These are phyloP conservation scores for Mechanitis mazaeus DNA, from an alignment of 2,888 invertebrate species.

Conservation along the genomic window DNA sequence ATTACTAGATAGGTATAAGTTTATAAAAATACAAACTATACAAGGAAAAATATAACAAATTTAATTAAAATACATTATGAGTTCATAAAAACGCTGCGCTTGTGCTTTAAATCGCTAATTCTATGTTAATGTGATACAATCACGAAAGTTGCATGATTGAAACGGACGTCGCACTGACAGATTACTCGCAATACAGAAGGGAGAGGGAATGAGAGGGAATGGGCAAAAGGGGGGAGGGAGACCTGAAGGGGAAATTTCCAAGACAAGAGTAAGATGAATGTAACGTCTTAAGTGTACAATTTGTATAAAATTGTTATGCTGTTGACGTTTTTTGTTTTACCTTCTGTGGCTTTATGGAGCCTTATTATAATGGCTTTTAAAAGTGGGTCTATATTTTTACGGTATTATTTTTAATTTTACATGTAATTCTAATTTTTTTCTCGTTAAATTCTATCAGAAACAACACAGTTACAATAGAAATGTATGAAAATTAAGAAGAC, in stretches of 20 bases:
- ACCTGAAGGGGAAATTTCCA: neutral
- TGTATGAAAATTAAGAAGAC: too few relatives aligned
- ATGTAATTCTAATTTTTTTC: too few relatives aligned
- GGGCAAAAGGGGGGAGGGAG: neutral
- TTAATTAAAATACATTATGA: too few relatives aligned
- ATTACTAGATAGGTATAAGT: too few relatives aligned
- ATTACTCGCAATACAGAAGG: conserved; percentile 13
- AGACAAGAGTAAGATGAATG: conserved; percentile 6
- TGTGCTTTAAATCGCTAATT: conserved; percentile 12
- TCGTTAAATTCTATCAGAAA: too few relatives aligned
- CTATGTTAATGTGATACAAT: neutral
- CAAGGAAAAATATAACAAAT: too few relatives aligned
- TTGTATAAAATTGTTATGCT: conserved; percentile 6
- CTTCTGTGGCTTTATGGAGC: neutral
- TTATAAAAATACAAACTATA: too few relatives aligned
- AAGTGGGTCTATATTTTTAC: too few relatives aligned
- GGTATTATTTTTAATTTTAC: too few relatives aligned
- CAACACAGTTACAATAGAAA: too few relatives aligned
- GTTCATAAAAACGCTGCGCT: too few relatives aligned
- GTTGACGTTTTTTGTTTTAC: conserved; percentile 3
- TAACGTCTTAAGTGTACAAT: conserved; percentile 6
- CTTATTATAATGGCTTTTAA: too few relatives aligned
- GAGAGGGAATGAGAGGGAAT: neutral
- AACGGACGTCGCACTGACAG: conserved; percentile 28
- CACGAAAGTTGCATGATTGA: conserved; percentile 25